A percentile compares a stretch with the other conserved stretches of the same genome.
These are phyloP conservation scores for Drosophila cyrtoloma DNA, from an alignment of 2,888 invertebrate species.

Conservation along the genomic window DNA sequence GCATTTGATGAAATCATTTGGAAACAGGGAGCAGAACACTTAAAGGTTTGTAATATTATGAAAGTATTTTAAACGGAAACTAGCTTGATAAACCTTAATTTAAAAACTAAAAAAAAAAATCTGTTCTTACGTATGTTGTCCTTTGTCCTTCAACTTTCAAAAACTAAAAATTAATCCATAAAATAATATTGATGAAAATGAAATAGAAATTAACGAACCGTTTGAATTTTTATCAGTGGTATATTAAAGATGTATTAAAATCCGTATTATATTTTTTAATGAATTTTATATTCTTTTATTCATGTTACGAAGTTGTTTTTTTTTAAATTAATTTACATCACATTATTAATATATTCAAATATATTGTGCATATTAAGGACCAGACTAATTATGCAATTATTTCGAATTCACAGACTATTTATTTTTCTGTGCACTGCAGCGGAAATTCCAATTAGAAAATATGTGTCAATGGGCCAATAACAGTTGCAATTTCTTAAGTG, in stretches of 20 bases:
- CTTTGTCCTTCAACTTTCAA: not conserved
- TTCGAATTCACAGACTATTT: not conserved
- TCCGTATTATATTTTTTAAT: not conserved
- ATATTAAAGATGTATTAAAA: not conserved
- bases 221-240: not conserved
- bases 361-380: not conserved
- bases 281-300: not conserved
- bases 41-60: not conserved
- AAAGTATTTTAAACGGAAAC: not conserved
- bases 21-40: slow-evolving; percentile 9
- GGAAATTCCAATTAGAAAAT: slow-evolving; percentile 76
- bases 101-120: too few species aligned
- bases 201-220: not conserved
- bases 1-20: slow-evolving; percentile 23
- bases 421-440: slow-evolving; percentile 36
- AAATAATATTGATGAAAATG: not conserved
- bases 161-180: not conserved
- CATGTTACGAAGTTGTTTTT: not conserved
- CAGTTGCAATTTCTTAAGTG: slow-evolving; percentile 34
- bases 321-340: not conserved
- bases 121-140: not conserved
- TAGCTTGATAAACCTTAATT: not conserved
- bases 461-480: slow-evolving; percentile 71
- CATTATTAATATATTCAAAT: not conserved
- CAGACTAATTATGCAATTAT: not conserved